phyloP scores from a whole-genome alignment of 1,140 invertebrate species.

The Riptortus pedestris region DNA sequence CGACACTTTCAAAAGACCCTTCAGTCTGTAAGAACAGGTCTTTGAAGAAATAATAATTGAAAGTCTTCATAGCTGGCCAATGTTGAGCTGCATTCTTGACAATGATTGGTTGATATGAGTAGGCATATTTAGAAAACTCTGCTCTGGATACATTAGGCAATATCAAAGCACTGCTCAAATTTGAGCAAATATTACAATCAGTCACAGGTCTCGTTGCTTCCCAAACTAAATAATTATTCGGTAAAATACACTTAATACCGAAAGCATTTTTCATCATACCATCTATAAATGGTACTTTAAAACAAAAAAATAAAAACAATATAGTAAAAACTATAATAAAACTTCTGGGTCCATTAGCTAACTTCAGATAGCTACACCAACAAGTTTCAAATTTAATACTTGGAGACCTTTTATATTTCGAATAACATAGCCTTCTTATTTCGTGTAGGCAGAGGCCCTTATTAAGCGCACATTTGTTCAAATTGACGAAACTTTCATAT shows the following conservation, averaged over 20 bases:
- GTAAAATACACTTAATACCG: constrained; percentile 56
- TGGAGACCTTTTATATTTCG: neutral
- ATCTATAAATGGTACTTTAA: constrained; percentile 29
- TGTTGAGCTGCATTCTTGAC: constrained; percentile 61
- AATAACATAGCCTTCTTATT: constrained; percentile 5
- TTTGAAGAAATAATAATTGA: constrained; percentile 67
- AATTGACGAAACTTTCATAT: constrained; percentile 2
- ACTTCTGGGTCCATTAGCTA: neutral
- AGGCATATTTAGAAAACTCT: constrained; percentile 58
- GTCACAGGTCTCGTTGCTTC: constrained; percentile 73
- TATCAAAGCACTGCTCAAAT: constrained; percentile 48
- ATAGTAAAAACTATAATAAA: neutral
- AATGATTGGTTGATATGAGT: constrained; percentile 68
- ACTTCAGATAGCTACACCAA: constrained; percentile 1
- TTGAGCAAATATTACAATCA: constrained; percentile 61
- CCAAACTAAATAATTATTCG: constrained; percentile 74
- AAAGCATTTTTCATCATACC: constrained; percentile 33
- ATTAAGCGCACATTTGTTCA: neutral
- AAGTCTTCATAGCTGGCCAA: constrained; percentile 63
- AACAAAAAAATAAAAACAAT: constrained; percentile 19
- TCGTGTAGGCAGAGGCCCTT: constrained; percentile 2
- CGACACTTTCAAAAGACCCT: constrained; percentile 53
- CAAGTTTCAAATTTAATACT: neutral
- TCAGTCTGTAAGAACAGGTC: constrained; percentile 52
- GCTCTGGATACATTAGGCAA: constrained; percentile 52